Evolutionary conservation across 2,113 vertebrate genomes (phyloP).

Genomic region (Helogale parvula): DNA sequence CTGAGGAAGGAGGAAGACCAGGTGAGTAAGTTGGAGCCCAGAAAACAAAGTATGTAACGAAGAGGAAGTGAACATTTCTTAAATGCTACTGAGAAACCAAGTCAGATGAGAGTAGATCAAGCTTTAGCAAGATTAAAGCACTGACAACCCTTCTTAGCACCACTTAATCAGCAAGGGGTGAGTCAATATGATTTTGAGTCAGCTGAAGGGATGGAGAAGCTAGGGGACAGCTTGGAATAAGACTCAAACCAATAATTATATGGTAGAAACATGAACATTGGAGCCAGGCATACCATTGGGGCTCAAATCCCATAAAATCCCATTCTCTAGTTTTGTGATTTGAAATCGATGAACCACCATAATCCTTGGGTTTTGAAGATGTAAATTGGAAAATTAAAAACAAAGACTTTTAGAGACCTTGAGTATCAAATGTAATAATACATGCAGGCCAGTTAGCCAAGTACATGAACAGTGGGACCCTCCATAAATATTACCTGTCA

Average conservation of each 20-base stretch:
- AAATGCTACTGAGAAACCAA: neutral
- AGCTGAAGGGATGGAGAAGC: neutral
- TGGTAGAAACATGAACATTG: rapidly evolving
- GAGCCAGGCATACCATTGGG: rapidly evolving
- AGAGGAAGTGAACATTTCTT: neutral
- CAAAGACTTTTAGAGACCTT: neutral
- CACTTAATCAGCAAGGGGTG: neutral
- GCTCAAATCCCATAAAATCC: neutral
- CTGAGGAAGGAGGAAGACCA: neutral
- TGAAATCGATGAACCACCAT: neutral
- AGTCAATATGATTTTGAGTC: neutral
- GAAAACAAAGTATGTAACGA: neutral
- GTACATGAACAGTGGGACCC: rapidly evolving
- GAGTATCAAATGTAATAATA: neutral
- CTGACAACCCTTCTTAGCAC: neutral
- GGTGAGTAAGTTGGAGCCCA: neutral
- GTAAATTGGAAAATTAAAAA: neutral
- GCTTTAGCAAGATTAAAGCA: neutral
- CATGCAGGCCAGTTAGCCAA: rapidly evolving
- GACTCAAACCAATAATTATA: rapidly evolving
- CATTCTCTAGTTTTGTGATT: neutral
- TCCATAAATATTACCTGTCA: neutral
- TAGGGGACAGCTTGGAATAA: rapidly evolving
- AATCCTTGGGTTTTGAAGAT: neutral
- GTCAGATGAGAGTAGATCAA: neutral